phyloP scores from a whole-genome alignment of 2,113 vertebrate genomes.

The Oreochromis niloticus region DNA sequence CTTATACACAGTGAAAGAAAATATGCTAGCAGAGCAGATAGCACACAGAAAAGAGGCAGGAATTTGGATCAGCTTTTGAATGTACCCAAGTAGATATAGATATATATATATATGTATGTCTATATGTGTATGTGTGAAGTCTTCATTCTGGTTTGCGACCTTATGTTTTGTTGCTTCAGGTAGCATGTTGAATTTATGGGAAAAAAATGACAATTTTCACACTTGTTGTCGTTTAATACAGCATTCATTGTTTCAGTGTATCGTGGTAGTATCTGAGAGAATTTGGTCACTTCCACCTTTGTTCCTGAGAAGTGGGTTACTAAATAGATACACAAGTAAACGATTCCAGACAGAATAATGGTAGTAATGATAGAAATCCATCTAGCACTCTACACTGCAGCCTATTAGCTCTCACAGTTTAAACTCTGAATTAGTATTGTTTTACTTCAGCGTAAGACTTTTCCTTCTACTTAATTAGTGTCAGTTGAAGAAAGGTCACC shows the following conservation, averaged over 20 bases:
- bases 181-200: background rate
- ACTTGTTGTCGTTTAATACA: background rate
- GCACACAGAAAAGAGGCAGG: conserved; percentile 7
- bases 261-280: conserved; percentile 37
- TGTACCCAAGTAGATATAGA: background rate
- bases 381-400: background rate
- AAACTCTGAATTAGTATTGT: background rate
- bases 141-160: background rate
- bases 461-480: background rate
- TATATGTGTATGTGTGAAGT: background rate
- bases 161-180: background rate
- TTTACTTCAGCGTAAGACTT: background rate
- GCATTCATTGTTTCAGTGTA: conserved; percentile 22
- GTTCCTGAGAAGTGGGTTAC: conserved; percentile 78
- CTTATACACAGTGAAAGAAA: conserved; percentile 46
- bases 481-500: background rate
- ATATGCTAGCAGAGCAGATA: background rate
- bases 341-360: conserved; percentile 25
- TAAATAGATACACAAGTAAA: conserved; percentile 61
- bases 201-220: background rate
- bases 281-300: conserved; percentile 76
- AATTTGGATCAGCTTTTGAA: conserved; percentile 29
- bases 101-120: accelerated
- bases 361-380: conserved; percentile 23
- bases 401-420: conserved; percentile 11